phyloP scores from a whole-genome alignment of 2,113 vertebrate genomes.

The Heteronetta atricapilla region DNA sequence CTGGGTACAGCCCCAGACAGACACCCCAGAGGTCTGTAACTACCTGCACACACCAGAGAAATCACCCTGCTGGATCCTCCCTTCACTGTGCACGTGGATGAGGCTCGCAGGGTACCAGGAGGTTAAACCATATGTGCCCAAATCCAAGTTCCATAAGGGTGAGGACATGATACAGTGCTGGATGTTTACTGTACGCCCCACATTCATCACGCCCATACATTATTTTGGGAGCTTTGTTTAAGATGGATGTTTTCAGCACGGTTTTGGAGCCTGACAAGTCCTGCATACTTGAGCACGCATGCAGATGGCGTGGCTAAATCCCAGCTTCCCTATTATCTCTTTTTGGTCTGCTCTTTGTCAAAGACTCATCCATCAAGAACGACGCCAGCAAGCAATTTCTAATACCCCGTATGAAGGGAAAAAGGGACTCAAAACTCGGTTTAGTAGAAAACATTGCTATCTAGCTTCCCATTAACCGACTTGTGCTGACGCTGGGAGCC shows the following conservation, averaged over 20 bases:
- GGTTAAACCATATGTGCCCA: accelerated
- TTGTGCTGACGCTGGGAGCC: background rate
- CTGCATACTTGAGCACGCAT: background rate
- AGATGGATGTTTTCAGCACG: background rate
- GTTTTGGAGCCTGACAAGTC: background rate
- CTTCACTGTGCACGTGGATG: accelerated
- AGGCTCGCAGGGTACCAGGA: background rate
- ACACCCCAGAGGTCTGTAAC: background rate
- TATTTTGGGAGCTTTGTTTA: background rate
- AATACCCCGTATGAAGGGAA: background rate
- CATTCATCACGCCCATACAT: background rate
- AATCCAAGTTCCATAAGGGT: background rate
- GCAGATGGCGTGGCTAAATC: background rate
- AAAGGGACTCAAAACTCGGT: background rate
- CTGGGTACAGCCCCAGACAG: background rate
- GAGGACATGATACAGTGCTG: background rate
- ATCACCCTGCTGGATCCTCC: no score
- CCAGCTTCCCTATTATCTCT: background rate
- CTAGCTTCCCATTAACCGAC: background rate
- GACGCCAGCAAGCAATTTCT: background rate
- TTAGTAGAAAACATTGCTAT: background rate
- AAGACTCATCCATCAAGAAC: background rate
- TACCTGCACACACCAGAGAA: accelerated
- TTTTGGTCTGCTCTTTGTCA: background rate
- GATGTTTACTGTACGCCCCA: accelerated